These are phyloP conservation scores for Carterocephalus palaemon DNA, from an alignment of 2,888 invertebrate genomes.

Conservation along the genomic window DNA sequence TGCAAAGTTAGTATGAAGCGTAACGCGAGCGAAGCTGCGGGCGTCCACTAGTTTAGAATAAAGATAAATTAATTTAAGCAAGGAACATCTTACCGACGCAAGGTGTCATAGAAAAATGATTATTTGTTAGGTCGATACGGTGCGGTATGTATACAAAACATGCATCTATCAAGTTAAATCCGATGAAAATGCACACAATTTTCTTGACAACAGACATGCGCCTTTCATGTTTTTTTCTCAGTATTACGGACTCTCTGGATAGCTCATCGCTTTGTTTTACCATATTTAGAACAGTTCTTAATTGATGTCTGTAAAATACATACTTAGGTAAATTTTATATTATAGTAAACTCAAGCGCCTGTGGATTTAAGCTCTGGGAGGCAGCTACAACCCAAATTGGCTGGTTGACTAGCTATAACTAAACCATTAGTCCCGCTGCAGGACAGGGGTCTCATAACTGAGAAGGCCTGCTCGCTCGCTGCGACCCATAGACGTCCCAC, in stretches of 20 bases:
- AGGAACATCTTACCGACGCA: constrained; percentile 58
- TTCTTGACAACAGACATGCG: constrained; percentile 45
- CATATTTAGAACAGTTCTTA: constrained; percentile 38
- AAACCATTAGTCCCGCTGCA: too few species aligned
- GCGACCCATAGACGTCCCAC: too few species aligned
- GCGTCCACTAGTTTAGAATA: neutral
- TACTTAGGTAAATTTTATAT: too few species aligned
- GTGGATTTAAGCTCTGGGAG: too few species aligned
- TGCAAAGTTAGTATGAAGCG: too few species aligned
- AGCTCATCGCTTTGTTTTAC: constrained; percentile 42
- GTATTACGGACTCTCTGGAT: constrained; percentile 32
- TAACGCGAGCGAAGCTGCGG: too few species aligned
- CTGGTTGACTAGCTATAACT: too few species aligned
- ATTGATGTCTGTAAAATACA: constrained; percentile 37
- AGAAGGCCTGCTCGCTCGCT: too few species aligned
- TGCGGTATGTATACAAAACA: constrained; percentile 49
- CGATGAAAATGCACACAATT: constrained; percentile 49
- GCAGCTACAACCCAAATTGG: too few species aligned
- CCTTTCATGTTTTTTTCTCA: constrained; percentile 41
- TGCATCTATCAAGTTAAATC: constrained; percentile 40
- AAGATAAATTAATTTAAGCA: neutral
- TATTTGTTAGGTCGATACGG: constrained; percentile 42
- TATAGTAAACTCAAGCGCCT: too few species aligned
- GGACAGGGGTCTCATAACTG: too few species aligned
- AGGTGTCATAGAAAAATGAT: constrained; percentile 49